Conservation (phyloP, 2,797 vertebrate species). For the Todus mexicanus region DNA sequence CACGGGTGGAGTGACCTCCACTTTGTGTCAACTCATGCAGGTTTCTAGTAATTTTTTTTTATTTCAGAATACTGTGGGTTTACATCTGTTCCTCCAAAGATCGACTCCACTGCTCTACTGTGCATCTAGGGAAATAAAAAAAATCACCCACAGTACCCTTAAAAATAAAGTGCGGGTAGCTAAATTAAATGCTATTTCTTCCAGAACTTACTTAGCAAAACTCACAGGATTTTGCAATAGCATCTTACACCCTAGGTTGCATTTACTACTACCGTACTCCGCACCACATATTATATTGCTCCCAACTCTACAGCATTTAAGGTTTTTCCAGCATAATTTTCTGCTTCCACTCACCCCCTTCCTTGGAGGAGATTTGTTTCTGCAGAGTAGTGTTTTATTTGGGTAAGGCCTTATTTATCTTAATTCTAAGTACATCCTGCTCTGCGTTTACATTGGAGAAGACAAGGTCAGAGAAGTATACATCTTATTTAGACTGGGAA, state of each 20-base stretch:
- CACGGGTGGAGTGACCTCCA: neutral
- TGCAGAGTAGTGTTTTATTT: slow-evolving; percentile 48
- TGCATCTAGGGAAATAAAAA: neutral
- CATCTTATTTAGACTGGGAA: slow-evolving; percentile 51
- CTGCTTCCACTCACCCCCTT: slow-evolving; percentile 2
- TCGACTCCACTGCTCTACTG: neutral
- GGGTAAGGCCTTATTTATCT: slow-evolving; percentile 60
- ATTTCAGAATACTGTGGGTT: neutral
- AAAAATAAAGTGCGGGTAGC: neutral
- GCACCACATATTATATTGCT: neutral
- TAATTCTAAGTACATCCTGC: slow-evolving; percentile 66
- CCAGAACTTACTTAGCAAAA: neutral
- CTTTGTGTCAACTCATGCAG: neutral
- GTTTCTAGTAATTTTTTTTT: neutral
- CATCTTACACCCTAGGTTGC: neutral
- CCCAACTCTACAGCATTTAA: neutral
- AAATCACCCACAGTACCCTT: neutral
- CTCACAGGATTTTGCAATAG: neutral
- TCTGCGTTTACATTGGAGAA: slow-evolving; percentile 50
- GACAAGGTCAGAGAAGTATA: slow-evolving; percentile 42
- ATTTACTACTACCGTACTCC: neutral
- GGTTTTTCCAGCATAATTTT: neutral
- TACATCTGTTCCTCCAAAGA: neutral
- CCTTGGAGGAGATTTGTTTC: slow-evolving; percentile 5
- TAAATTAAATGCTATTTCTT: neutral